Evolutionary conservation across 2,888 invertebrate genomes (phyloP).

Genomic region (Platycnemis pennipes): DNA sequence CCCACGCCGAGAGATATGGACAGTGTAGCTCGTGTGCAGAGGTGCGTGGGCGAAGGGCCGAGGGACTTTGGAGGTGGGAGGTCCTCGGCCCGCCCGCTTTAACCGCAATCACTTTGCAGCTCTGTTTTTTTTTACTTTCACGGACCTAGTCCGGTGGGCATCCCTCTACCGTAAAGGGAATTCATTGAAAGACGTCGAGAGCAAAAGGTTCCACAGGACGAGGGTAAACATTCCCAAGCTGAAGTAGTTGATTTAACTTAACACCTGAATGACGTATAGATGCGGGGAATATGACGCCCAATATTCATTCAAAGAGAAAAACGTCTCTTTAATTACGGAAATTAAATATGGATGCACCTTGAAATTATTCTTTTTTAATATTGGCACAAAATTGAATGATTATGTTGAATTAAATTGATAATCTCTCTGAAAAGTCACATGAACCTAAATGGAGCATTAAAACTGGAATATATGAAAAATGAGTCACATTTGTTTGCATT

Average conservation of each 20-base stretch:
- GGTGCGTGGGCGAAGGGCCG: not conserved
- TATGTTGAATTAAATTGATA: too few relatives aligned
- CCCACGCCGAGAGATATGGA: not conserved
- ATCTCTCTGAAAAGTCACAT: too few relatives aligned
- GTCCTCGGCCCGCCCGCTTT: not conserved
- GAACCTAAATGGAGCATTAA: too few relatives aligned
- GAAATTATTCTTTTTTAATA: too few relatives aligned
- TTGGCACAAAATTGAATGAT: too few relatives aligned
- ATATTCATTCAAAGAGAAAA: not conserved
- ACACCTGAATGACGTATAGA: not conserved
- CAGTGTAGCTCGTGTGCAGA: not conserved
- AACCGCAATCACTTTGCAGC: constrained; percentile 48
- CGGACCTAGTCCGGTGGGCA: constrained; percentile 20
- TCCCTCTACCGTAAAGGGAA: not conserved
- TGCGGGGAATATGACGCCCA: not conserved
- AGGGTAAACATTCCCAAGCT: not conserved
- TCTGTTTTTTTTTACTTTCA: not conserved
- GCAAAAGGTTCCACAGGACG: not conserved
- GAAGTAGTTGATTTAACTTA: not conserved
- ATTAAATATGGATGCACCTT: too few relatives aligned
- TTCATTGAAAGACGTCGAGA: not conserved
- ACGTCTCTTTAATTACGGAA: not conserved
- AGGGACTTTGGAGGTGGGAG: not conserved
- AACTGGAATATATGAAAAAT: too few relatives aligned
- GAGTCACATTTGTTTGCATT: too few relatives aligned